Evolutionary conservation across 53 echinoderm and acorn worm species (phyloP).

Genomic region (Holothuria leucospilota): DNA sequence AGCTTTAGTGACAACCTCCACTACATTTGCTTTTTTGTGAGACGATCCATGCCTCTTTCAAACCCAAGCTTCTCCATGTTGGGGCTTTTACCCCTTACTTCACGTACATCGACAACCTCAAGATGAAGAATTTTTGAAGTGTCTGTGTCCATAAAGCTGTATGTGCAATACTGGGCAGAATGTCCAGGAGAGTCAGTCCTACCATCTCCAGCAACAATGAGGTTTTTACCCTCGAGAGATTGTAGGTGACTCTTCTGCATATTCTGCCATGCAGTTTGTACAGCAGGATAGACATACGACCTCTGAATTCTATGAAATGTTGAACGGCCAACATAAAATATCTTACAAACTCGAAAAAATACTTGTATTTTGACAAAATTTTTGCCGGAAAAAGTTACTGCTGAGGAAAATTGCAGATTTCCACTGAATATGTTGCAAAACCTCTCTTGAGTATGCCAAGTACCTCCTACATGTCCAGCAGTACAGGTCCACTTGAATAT

Average conservation of each 20-base stretch:
- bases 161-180: slow-evolving; percentile 58
- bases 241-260: neutral
- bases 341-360: slow-evolving; percentile 1
- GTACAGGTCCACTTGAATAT: neutral
- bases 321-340: neutral
- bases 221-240: neutral
- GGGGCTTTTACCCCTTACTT: slow-evolving; percentile 35
- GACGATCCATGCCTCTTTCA: slow-evolving; percentile 25
- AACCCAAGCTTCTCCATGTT: slow-evolving; percentile 51
- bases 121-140: slow-evolving; percentile 31
- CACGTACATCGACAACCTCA: slow-evolving; percentile 32
- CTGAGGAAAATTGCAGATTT: neutral
- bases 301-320: neutral
- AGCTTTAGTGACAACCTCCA: slow-evolving; percentile 42
- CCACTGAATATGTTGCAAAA: slow-evolving; percentile 18
- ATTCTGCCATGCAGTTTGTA: neutral
- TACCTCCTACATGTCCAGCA: neutral
- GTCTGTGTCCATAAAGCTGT: slow-evolving; percentile 54
- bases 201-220: slow-evolving; percentile 22
- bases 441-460: neutral
- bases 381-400: neutral
- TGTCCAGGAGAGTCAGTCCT: slow-evolving; percentile 53
- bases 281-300: neutral
- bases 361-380: neutral
- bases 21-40: neutral